These are phyloP conservation scores for Macrosteles quadrilineatus DNA, from an alignment of 1,140 invertebrate genomes.

Conservation along the genomic window DNA sequence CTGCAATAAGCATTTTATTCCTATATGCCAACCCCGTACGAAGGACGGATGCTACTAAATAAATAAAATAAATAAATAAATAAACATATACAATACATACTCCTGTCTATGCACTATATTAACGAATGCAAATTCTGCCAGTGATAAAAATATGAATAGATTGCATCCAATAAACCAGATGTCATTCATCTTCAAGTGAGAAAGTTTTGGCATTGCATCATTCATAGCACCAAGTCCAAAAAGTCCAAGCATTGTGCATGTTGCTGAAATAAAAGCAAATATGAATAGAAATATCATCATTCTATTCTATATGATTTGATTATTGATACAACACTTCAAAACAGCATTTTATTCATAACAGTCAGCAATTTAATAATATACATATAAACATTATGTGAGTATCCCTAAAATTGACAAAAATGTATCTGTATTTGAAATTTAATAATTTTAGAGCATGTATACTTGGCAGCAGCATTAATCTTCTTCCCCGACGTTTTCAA, in stretches of 20 bases:
- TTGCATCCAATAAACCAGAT: constrained; percentile 87
- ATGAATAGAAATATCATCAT: background rate
- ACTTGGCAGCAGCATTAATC: no score
- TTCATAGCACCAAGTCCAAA: constrained; percentile 78
- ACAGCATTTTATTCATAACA: no score
- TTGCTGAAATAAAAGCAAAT: constrained; percentile 55
- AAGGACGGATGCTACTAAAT: no score
- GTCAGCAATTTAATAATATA: background rate
- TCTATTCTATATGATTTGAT: no score
- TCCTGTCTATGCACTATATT: constrained; percentile 83
- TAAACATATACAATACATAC: constrained; percentile 54
- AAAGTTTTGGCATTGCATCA: constrained; percentile 79
- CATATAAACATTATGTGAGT: background rate
- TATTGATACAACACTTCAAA: no score
- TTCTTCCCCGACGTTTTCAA: no score
- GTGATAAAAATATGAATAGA: constrained; percentile 78
- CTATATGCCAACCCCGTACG: no score
- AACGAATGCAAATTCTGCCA: constrained; percentile 86
- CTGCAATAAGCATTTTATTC: no score
- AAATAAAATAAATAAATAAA: background rate
- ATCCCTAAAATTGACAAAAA: constrained; percentile 10
- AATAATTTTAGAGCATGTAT: no score
- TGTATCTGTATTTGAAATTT: background rate
- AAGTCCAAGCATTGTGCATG: constrained; percentile 81
- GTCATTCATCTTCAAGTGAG: constrained; percentile 85